Base-by-base conservation (phyloP, 2,113 vertebrate genomes). In the Cyphomyrus discorhynchus region DNA sequence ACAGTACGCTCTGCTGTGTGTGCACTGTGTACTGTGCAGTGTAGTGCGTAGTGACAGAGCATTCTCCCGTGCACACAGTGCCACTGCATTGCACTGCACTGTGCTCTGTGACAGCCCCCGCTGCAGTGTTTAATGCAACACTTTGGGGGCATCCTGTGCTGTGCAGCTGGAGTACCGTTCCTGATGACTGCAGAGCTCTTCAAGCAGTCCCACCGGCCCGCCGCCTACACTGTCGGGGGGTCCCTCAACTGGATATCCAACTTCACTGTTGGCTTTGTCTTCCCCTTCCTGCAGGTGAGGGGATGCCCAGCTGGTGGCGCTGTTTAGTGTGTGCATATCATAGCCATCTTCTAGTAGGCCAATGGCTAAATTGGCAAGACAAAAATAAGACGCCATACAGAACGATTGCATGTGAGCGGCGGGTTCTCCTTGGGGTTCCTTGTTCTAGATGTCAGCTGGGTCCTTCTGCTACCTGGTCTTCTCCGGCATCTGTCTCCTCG, bases 201-300 rank as follows among this genome's bases (percentile, higher is more conserved):
- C 86, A 98, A 92, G 35, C 97, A 98, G 93, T 98, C 97, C 0
- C 97, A 98, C 88, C 97, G 97, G 0, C 97, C 97, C 0, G 96
- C 97, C 0, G 97, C 97, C 88, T 98, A 97, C 93, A 97, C 96
- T 0, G 94, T 98, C 0, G 97, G 97, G 50, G 97, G 97, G 0
- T 96, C 96, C 1, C 96, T 98, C 89, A 98, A 98, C 95, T 98
- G 98, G 97, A 88, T 98, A 89, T 98, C 97, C 89, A 98, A 98
- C 94, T 98, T 98, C 93, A 97, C 96, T 0, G n/a, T 98, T 0
- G 98, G 98, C 89, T 97, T 98, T 39, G 90, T 97, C 90, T 98
- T 98, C 92, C 98, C 97, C 10, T 98, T 98, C 92, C 87, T 98
- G 90, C 97, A 98, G 97, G 98, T 98, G 94, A 53, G 0, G 47